phyloP scores from a whole-genome alignment of 1,140 invertebrate species.

The Nasonia giraulti region DNA sequence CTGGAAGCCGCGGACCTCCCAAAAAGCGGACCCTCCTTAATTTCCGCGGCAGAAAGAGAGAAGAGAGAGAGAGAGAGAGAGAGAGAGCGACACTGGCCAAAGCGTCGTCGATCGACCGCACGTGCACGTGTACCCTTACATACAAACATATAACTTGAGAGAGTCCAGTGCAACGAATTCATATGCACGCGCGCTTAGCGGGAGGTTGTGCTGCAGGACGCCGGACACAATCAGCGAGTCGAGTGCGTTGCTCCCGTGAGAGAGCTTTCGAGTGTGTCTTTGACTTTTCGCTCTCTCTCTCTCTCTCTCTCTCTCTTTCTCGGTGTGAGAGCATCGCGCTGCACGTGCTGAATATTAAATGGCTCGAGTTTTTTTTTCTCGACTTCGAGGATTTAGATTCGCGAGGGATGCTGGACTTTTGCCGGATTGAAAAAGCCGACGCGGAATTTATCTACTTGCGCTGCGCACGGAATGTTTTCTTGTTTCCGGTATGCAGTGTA shows the following conservation, averaged over 20 bases:
- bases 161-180: neutral
- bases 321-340: neutral
- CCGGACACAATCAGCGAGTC: neutral
- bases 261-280: neutral
- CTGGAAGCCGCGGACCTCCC: constrained; percentile 20
- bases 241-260: neutral
- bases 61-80: neutral
- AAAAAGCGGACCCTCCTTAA: constrained; percentile 10
- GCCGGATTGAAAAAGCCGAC: too few relatives aligned
- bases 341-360: neutral
- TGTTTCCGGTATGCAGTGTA: too few relatives aligned
- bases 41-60: neutral
- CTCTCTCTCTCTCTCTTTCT: too few relatives aligned
- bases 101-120: neutral
- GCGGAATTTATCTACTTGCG: too few relatives aligned
- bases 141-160: neutral
- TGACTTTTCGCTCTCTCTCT: too few relatives aligned
- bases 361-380: neutral
- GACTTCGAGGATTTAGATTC: neutral
- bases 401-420: too few relatives aligned
- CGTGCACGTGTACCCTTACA: too few relatives aligned
- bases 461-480: too few relatives aligned
- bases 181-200: neutral
- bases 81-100: neutral
- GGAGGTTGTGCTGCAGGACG: neutral